Evolutionary conservation across 2,888 invertebrate species (phyloP), one percentile per base, ranked within the genome.

Genomic region (Chymomyza procnemis): DNA sequence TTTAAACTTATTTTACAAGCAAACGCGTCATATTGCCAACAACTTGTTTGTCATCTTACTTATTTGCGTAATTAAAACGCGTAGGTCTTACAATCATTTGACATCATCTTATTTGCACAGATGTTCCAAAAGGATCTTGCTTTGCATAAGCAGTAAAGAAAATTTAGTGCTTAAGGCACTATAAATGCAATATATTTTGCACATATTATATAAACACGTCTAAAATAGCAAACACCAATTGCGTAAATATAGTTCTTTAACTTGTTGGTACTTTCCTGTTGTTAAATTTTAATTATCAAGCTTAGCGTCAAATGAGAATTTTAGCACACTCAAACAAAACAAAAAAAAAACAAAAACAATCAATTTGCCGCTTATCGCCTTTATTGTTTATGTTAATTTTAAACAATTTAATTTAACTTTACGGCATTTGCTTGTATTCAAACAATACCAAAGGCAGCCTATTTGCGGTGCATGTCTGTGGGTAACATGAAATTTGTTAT

Each of bases 321-420:
- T 57, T 47, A 30, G 34, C 6, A 48, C 14, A 54, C 30, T 14
- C 58, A 47, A 56, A 41, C 54, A 59, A 57, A 55, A 56, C 70
- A 68, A 41, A 41, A 67, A 66, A 69, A 76, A 84, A 81, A 80
- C 12, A 12, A 78, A 71, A 79, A 71, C 84, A 79, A 80, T 84
- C 71, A 78, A 76, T 80, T 78, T 69, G 69, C 67, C 73, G 80
- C 80, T 85, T 85, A 80, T 85, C 80, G 83, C 8, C 65, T 85
- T 82, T 83, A 80, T 82, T 80, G 85, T 79, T 85, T 80, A 80
- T 80, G 80, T 72, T 85, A 80, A 80, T 80, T 82, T 80, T 66
- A 66, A 78, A 75, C 77, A 78, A 85, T 85, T 80, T 80, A 69
- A 82, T 85, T 80, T 85, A 77, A 79, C 69, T 79, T 79, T 82